Conservation (phyloP, 2,797 vertebrate genomes). For the Clamator glandarius region DNA sequence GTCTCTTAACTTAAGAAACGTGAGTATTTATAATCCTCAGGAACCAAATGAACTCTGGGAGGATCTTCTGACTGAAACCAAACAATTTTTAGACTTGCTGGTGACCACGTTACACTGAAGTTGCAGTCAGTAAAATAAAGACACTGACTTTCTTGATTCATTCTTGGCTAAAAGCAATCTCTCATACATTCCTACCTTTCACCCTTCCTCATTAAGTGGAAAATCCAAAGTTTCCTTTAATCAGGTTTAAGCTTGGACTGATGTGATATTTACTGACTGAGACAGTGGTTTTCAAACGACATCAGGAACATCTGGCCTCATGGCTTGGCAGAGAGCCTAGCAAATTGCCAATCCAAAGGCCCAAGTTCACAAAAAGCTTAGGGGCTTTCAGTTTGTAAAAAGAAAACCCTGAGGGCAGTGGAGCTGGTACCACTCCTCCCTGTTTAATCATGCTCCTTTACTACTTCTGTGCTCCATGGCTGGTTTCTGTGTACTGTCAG, state of each 20-base stretch:
- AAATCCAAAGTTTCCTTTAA: slow-evolving; percentile 62
- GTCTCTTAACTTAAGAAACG: not conserved
- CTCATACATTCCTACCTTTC: slow-evolving; percentile 43
- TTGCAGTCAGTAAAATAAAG: slow-evolving; percentile 25
- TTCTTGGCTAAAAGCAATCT: slow-evolving; percentile 33
- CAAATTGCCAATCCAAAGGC: slow-evolving; percentile 46
- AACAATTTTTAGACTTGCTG: not conserved
- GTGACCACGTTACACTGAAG: not conserved
- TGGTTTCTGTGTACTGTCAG: not conserved
- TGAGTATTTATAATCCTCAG: not conserved
- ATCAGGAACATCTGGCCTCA: slow-evolving; percentile 43
- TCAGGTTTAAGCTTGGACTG: slow-evolving; percentile 38
- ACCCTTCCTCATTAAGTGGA: slow-evolving; percentile 38
- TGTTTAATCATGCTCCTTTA: not conserved
- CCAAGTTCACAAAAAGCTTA: not conserved
- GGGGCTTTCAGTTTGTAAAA: not conserved
- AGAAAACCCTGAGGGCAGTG: slow-evolving; percentile 1
- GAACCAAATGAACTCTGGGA: not conserved
- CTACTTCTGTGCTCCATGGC: not conserved
- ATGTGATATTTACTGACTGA: slow-evolving; percentile 66
- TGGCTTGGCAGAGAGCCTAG: slow-evolving; percentile 47
- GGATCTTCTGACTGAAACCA: not conserved
- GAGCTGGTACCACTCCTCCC: not conserved
- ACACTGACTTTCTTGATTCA: slow-evolving; percentile 43
- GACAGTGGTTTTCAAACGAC: slow-evolving; percentile 42